Percentiles rank a stretch among this genome's conserved stretches.
Conservation (phyloP, 2,888 invertebrate species). For the Escarpia spicata region DNA sequence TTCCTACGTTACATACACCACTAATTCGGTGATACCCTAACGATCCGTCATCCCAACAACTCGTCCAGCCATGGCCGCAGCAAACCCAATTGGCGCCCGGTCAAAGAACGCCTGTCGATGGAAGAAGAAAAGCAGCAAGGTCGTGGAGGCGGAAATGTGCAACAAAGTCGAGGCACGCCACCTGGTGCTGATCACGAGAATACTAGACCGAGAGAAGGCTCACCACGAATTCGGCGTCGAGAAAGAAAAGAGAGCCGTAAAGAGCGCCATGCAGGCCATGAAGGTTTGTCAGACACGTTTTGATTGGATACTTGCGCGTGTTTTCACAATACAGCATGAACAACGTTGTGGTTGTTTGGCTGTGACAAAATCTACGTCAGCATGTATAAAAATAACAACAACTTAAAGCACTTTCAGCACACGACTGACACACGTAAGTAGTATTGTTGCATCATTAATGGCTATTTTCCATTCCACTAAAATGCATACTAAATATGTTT, state of each 20-base stretch:
- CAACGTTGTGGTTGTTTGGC: not conserved
- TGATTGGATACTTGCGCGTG: not conserved
- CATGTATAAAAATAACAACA: not conserved
- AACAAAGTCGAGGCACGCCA: slow-evolving; percentile 29
- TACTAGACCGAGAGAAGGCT: slow-evolving; percentile 24
- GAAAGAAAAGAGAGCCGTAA: slow-evolving; percentile 24
- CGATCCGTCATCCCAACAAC: not conserved
- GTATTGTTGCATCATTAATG: not conserved
- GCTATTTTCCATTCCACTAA: not conserved
- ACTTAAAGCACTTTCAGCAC: not conserved
- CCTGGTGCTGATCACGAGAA: slow-evolving; percentile 14
- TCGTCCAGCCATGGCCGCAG: not conserved
- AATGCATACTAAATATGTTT: too few relatives aligned
- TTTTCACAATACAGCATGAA: not conserved
- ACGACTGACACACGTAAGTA: not conserved
- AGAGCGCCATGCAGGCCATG: not conserved
- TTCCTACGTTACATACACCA: not conserved
- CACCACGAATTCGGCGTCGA: slow-evolving; percentile 19
- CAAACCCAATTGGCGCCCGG: not conserved
- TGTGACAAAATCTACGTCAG: not conserved
- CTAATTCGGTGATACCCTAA: not conserved
- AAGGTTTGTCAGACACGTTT: not conserved
- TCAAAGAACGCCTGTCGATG: not conserved
- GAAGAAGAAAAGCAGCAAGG: slow-evolving; percentile 17
- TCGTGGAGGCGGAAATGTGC: slow-evolving; percentile 32